Evolutionary conservation across 2,113 vertebrate genomes (phyloP), one percentile per base, ranked within the genome.

Genomic region (Guaruba guarouba): DNA sequence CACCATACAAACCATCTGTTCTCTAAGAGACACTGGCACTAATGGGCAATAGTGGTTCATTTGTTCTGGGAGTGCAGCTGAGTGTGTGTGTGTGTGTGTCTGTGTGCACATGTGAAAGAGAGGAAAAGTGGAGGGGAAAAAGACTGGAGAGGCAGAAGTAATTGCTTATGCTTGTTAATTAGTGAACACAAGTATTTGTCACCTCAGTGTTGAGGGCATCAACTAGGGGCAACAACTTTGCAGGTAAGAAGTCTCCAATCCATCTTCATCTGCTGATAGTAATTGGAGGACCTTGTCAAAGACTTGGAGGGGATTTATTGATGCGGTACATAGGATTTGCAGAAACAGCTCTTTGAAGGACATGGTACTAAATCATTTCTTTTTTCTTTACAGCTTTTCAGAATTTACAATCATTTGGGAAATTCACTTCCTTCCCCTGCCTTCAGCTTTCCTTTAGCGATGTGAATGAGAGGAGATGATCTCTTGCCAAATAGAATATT

Each of bases 301-400:
- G 95, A 90, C 95, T 92, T 57, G 59, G 82, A 84, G 75, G 91
- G 96, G 93, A 97, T 97, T 97, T 97, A 93, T 96, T 94, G 96
- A 91, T 88, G 78, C 28, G 10, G 93, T 96, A 83, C 90, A 31
- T 61, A 89, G 95, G 94, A 98, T 98, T 97, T 98, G 97, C 97
- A 97, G 97, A 95, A 97, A 90, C 48, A 85, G 90, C 89, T 97
- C 96, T 97, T 96, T 97, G 97, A 97, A 98, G 96, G 94, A 95
- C 74, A 46, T 83, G 77, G 83, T 82, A 86, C 93, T 95, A 93
- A 97, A 97, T 96, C 85, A 97, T 78, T 69, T 59, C 48, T 43
- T 49, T 81, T 88, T 69, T 66, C 24, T 63, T 54, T 59, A 19
- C 71, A 94, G 92, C 81, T 91, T 86, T 87, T 86, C 86, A 86